Evolutionary conservation across 2,113 vertebrate species (phyloP).

Genomic region (Spizaetus ornatus): DNA sequence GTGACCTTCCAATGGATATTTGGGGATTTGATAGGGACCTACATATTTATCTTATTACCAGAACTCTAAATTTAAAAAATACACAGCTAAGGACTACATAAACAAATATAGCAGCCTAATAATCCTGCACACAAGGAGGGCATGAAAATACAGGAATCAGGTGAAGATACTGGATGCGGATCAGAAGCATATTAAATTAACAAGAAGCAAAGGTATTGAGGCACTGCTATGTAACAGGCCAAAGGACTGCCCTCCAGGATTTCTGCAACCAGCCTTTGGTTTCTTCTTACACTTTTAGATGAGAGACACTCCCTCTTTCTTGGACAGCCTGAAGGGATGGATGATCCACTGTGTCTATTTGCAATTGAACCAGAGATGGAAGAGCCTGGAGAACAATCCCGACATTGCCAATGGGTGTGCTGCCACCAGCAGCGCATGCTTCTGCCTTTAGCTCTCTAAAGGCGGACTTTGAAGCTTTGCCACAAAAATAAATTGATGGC

Average conservation of each 20-base stretch:
- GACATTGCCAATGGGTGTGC: neutral
- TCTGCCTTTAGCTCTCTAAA: neutral
- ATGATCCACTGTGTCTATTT: neutral
- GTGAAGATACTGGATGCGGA: neutral
- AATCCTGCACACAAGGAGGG: neutral
- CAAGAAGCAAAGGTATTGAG: neutral
- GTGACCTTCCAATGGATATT: neutral
- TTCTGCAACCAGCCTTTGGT: neutral
- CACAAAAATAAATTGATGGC: neutral
- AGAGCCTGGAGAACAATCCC: neutral
- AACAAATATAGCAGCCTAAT: neutral
- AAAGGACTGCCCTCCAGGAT: neutral
- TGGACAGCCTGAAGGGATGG: neutral
- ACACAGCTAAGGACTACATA: neutral
- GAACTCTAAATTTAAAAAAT: neutral
- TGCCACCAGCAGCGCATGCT: fast-evolving
- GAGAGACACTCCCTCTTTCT: neutral
- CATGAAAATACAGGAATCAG: neutral
- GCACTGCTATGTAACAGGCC: neutral
- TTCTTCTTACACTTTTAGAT: neutral
- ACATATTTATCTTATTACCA: neutral
- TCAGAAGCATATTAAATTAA: neutral
- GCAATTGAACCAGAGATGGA: neutral
- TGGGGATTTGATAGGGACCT: neutral
- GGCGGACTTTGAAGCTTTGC: neutral